Base-by-base conservation (phyloP, 2,797 vertebrate genomes). In the Todus mexicanus region DNA sequence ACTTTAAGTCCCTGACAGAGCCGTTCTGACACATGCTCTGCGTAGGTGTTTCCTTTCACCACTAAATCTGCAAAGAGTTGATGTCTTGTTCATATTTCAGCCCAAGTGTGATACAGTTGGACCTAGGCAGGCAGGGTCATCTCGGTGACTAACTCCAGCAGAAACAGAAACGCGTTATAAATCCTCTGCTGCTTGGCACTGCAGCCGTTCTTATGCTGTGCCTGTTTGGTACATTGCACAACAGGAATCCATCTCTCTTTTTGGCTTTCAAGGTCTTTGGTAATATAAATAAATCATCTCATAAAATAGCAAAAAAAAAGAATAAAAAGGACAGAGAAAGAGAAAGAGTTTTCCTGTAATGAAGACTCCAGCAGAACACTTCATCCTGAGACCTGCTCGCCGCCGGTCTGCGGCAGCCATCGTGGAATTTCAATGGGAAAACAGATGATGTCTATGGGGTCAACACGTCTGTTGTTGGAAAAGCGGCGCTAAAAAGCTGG, bases 381-480 rank as follows among this genome's bases (percentile, higher is more conserved):
- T 84, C 61, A 22, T 7, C 45, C 66, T 69, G 59, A 69, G 64
- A 56, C 23, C 54, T 75, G 50, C 63, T 88, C 69, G 42, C 56
- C 57, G 66, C n/a, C 70, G 61, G 48, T 3, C 45, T 54, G 35
- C n/a, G 61, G 43, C 3, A 4, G 33, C 56, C 47, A 53, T 47
- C 42, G 35, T 29, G 31, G 74, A 71, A 45, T 35, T 80, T 68
- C 40, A 35, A 19, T 23, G 50, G 76, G 42, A 69, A 88, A 86
- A 35, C 33, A n/a, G 72, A 37, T 25, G 0, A 29, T 89, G 87
- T 74, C 60, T 40, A 9, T 22, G 40, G 57, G 56, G 56, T 31
- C 56, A 38, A 33, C 4, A 1, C 9, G 3, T 21, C 35, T 40
- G 8, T 16, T 3, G 0, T 64, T 76, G n/a, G 48, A 63, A 43